These are phyloP conservation scores for Brienomyrus longianalis DNA, from an alignment of 2,113 vertebrate genomes.

Conservation along the genomic window DNA sequence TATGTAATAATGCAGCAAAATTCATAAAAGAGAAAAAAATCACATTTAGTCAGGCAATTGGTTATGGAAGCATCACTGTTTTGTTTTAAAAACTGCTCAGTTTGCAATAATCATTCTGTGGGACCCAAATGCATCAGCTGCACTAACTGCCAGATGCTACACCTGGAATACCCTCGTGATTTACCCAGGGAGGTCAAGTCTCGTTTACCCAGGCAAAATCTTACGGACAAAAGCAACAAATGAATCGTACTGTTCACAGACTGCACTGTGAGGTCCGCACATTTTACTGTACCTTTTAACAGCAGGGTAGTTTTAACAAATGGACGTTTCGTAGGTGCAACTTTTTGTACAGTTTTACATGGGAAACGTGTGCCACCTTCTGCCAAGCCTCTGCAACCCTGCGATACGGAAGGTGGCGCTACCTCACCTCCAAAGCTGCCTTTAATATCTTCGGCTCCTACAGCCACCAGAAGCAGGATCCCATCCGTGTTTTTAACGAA, in stretches of 20 bases:
- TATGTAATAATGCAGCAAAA: background rate
- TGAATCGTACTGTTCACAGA: slow-evolving; percentile 39
- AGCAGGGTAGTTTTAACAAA: slow-evolving; percentile 31
- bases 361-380: slow-evolving; percentile 38
- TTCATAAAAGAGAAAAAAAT: background rate
- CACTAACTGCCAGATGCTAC: background rate
- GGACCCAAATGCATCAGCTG: background rate
- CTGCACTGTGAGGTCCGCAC: slow-evolving; percentile 42
- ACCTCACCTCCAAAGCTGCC: slow-evolving; percentile 54
- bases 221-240: slow-evolving; percentile 26
- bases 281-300: slow-evolving; percentile 33
- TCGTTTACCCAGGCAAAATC: background rate
- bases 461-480: slow-evolving; percentile 29
- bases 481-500: slow-evolving; percentile 38
- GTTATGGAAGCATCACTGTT: background rate
- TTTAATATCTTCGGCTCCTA: slow-evolving; percentile 49
- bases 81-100: background rate
- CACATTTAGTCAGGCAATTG: background rate
- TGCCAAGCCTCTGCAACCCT: slow-evolving; percentile 35
- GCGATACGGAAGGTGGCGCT: slow-evolving; percentile 34
- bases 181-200: background rate
- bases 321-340: slow-evolving; percentile 30
- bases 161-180: background rate
- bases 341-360: slow-evolving; percentile 43
- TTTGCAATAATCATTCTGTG: background rate